These are phyloP conservation scores for Azemiops feae DNA, from an alignment of 2,113 vertebrate genomes.

Conservation along the genomic window DNA sequence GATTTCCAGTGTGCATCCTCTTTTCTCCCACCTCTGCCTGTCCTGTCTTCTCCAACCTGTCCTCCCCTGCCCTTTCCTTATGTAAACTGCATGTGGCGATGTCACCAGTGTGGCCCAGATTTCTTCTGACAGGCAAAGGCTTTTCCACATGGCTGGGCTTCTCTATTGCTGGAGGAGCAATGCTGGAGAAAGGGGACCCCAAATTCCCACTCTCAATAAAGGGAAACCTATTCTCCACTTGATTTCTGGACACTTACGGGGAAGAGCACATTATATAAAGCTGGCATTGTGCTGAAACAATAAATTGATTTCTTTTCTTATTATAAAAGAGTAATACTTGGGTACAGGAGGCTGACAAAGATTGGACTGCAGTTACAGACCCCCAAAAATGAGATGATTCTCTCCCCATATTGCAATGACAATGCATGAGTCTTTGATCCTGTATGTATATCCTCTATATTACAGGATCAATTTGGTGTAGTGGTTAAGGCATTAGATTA, in stretches of 20 bases:
- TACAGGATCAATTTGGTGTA: neutral
- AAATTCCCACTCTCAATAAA: neutral
- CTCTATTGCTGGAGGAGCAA: slow-evolving; percentile 23
- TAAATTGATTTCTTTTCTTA: neutral
- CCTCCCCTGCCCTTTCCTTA: slow-evolving; percentile 62
- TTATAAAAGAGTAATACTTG: neutral
- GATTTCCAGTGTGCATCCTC: slow-evolving; percentile 31
- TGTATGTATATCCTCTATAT: neutral
- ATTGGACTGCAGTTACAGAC: neutral
- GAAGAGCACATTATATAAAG: no score
- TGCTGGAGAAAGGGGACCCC: slow-evolving; percentile 2
- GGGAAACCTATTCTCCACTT: neutral
- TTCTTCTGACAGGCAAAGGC: slow-evolving; percentile 59
- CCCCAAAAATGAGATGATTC: neutral
- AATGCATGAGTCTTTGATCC: neutral
- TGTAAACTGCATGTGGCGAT: slow-evolving; percentile 59
- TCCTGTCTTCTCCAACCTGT: slow-evolving; percentile 22
- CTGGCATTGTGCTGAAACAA: neutral
- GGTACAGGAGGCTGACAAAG: neutral
- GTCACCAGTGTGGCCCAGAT: slow-evolving; percentile 60
- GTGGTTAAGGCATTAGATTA: neutral
- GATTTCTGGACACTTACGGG: neutral
- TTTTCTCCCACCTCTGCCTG: neutral
- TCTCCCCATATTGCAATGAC: neutral
- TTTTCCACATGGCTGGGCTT: slow-evolving; percentile 53